Evolutionary conservation across 2,888 invertebrate genomes (phyloP).

Genomic region (Tethea ocularis): DNA sequence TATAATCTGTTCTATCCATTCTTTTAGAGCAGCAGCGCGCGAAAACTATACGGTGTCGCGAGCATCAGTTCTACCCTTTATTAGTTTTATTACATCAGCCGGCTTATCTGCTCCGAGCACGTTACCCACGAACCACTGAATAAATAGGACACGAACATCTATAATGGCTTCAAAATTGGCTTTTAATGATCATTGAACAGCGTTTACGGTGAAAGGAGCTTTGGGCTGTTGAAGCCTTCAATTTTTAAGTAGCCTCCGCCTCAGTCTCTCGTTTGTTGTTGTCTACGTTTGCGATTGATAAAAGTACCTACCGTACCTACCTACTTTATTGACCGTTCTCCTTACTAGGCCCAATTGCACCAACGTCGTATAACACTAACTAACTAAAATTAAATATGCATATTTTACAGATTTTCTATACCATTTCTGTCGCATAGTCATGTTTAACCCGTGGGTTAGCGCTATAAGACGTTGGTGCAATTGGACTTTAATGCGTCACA

Average conservation of each 20-base stretch:
- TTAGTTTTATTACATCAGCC: conserved; percentile 37
- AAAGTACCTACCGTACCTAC: not conserved
- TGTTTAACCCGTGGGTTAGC: no score
- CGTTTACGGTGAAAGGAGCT: conserved; percentile 21
- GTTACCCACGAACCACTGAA: conserved; percentile 26
- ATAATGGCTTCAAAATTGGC: conserved; percentile 25
- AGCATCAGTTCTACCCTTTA: conserved; percentile 19
- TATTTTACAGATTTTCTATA: no score
- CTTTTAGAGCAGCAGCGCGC: conserved; percentile 29
- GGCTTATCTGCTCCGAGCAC: conserved; percentile 36
- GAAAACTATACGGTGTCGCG: conserved; percentile 29
- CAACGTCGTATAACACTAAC: no score
- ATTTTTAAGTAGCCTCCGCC: not conserved
- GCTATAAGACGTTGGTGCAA: no score
- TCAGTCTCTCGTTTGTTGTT: not conserved
- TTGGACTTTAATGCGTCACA: no score
- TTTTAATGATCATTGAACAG: conserved; percentile 23
- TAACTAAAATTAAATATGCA: no score
- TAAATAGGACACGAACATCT: conserved; percentile 34
- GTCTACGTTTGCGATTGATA: not conserved
- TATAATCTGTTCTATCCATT: not conserved
- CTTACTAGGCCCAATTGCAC: no score
- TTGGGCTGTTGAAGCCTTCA: not conserved
- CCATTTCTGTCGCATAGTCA: no score
- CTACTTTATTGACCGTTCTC: no score